Evolutionary conservation across 2,113 vertebrate genomes (phyloP), one percentile per base, ranked within the genome.

Genomic region (Caloenas nicobarica): DNA sequence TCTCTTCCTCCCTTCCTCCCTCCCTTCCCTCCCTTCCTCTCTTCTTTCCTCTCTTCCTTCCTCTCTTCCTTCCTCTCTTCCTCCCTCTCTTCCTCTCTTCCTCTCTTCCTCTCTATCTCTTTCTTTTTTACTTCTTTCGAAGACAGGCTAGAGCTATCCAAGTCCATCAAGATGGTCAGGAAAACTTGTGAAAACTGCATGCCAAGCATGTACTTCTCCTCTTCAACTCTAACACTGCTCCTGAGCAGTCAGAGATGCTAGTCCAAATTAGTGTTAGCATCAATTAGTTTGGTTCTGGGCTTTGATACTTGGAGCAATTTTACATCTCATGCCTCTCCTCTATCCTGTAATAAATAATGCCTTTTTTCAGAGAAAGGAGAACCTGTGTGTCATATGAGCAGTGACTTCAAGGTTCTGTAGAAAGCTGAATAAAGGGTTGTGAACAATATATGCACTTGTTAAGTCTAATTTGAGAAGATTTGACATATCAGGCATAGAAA

Each of bases 301-400:
- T 72, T 18, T 58, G 34, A 60, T 76, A 9, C 21, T 80, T 72
- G 16, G 3, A 78, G n/a, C 78, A 36, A 22, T 84, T 81, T 95
- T 74, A 61, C 3, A 2, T 77, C 21, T 88, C 1, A 0, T 69
- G 81, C 82, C 46, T 91, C 83, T 77, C 56, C 25, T 73, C 34
- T 73, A 2, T 82, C 3, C 9, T 50, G 40, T 79, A 89, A 83
- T 53, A 85, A 80, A 66, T 24, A 88, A 4, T 56, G n/a, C 10
- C 36, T 93, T 9, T 84, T 89, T 70, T 84, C 60, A 89, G 60
- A 86, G 83, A 87, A 95, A 88, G 68, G 29, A 88, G 64, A 91
- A 91, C 16, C 24, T 53, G 17, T 71, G n/a, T 60, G 16, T 86
- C 44, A 88, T 14, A n/a, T 10, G 23, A 91, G 42, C 44, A 88